phyloP scores from a whole-genome alignment of 2,888 invertebrate species.

The Drosophila anceps region DNA sequence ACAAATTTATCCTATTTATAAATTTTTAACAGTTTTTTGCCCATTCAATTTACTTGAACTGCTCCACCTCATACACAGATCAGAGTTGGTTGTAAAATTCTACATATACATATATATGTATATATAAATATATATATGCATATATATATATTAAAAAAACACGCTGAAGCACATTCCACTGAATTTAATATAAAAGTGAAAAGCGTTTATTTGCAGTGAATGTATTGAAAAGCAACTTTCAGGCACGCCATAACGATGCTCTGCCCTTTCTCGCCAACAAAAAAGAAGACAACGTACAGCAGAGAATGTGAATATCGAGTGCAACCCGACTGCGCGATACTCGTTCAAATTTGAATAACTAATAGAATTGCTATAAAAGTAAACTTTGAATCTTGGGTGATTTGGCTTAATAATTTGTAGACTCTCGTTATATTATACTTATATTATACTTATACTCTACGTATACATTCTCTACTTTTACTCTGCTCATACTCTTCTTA shows the following conservation, averaged over 20 bases:
- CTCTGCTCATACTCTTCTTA: neutral
- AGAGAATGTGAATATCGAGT: neutral
- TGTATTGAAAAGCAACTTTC: conserved; percentile 22
- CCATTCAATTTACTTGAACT: neutral
- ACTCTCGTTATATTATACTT: neutral
- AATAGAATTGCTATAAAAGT: neutral
- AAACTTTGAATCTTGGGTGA: no score
- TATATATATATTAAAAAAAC: conserved; percentile 2
- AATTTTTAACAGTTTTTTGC: conserved; percentile 2
- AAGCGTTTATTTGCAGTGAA: conserved; percentile 18
- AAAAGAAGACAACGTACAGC: neutral
- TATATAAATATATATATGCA: neutral
- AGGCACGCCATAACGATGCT: conserved; percentile 16
- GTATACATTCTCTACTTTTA: neutral
- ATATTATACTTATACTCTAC: neutral
- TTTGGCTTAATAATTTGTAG: no score
- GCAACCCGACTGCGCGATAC: neutral
- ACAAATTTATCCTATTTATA: neutral
- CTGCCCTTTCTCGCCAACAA: neutral
- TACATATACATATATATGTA: neutral
- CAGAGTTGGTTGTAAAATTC: neutral
- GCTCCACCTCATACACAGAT: neutral
- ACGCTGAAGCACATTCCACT: conserved; percentile 1
- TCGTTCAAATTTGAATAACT: neutral
- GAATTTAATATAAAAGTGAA: conserved; percentile 7